Conservation (phyloP, 2,113 vertebrate genomes). For the Aspidoscelis tigris region DNA sequence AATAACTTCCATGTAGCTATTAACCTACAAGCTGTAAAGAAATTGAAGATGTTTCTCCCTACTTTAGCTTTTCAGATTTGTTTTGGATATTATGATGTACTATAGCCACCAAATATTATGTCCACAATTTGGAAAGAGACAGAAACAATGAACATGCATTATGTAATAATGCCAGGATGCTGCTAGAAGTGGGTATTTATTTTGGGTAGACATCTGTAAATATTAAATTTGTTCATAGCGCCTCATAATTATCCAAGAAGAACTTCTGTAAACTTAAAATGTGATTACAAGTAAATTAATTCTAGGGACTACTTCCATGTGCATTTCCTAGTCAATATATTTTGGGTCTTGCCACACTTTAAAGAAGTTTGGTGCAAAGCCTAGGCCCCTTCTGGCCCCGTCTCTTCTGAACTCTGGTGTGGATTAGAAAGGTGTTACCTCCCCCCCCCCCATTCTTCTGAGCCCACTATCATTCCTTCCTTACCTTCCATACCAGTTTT, state of each 20-base stretch:
- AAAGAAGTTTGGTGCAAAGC: too few species aligned
- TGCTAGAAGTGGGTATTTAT: neutral
- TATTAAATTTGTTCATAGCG: constrained; percentile 56
- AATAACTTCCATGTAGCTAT: constrained; percentile 35
- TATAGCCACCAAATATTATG: neutral
- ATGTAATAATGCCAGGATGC: neutral
- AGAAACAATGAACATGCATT: neutral
- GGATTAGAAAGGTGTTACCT: too few species aligned
- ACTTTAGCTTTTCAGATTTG: constrained; percentile 23
- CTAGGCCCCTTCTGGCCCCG: too few species aligned
- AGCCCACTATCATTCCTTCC: too few species aligned
- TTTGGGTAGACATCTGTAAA: constrained; percentile 38
- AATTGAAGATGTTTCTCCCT: constrained; percentile 40
- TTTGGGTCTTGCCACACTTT: too few species aligned
- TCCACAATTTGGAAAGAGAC: constrained; percentile 34
- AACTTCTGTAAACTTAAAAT: constrained; percentile 20
- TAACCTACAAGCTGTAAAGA: constrained; percentile 37
- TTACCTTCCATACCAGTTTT: too few species aligned
- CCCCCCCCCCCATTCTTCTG: too few species aligned
- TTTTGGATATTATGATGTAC: neutral
- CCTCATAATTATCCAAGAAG: constrained; percentile 61
- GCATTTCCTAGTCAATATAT: neutral
- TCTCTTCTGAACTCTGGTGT: too few species aligned
- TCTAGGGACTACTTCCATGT: constrained; percentile 19
- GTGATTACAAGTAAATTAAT: constrained; percentile 30